Evolutionary conservation across 2,888 invertebrate species (phyloP).

Genomic region (Limnephilus marmoratus): DNA sequence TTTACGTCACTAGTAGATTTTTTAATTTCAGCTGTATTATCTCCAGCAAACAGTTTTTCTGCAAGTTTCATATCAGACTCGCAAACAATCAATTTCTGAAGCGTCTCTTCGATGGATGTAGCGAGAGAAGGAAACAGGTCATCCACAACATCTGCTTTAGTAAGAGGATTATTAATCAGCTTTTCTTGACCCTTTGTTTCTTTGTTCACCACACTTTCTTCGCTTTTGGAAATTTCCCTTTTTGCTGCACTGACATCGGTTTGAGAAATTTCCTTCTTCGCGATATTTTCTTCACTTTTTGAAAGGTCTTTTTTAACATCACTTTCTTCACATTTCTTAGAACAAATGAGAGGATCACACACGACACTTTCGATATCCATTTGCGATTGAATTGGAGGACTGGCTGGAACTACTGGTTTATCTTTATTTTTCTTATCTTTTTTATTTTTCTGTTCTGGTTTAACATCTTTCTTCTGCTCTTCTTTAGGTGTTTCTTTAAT

Average conservation of each 20-base stretch:
- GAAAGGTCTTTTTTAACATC: slow-evolving; percentile 28
- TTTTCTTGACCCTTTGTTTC: slow-evolving; percentile 19
- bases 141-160: slow-evolving; percentile 38
- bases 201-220: not conserved
- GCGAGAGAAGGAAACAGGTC: slow-evolving; percentile 62
- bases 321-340: slow-evolving; percentile 5
- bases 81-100: slow-evolving; percentile 63
- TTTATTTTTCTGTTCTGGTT: slow-evolving; percentile 46
- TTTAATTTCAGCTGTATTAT: slow-evolving; percentile 62
- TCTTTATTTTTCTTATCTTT: slow-evolving; percentile 54
- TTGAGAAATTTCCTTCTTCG: not conserved
- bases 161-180: not conserved
- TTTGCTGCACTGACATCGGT: not conserved
- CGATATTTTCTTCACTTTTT: slow-evolving; percentile 12
- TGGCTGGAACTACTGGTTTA: not conserved
- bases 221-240: not conserved
- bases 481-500: not conserved
- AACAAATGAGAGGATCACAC: not conserved
- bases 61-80: slow-evolving; percentile 59
- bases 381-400: not conserved
- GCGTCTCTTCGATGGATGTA: slow-evolving; percentile 63
- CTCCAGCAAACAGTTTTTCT: slow-evolving; percentile 68
- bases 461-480: slow-evolving; percentile 25
- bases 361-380: not conserved
- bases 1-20: slow-evolving; percentile 42